phyloP scores from a whole-genome alignment of 2,888 invertebrate species.

The Orchesella flavescens region DNA sequence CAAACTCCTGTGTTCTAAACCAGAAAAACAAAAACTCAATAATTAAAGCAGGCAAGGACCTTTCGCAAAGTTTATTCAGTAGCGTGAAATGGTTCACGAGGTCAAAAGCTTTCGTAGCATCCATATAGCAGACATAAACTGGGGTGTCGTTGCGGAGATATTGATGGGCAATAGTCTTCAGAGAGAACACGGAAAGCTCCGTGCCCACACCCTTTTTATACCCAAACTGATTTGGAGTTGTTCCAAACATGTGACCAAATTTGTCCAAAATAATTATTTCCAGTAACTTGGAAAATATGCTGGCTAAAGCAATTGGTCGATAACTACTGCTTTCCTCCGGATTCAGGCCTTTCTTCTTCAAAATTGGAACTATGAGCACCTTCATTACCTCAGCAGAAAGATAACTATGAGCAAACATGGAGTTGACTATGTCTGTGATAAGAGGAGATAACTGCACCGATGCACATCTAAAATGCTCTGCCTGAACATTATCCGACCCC shows the following conservation, averaged over 20 bases:
- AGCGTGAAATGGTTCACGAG: conserved; percentile 27
- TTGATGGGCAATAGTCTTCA: conserved; percentile 13
- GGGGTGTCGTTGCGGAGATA: conserved; percentile 24
- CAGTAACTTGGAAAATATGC: background rate
- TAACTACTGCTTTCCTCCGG: background rate
- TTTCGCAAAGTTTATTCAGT: conserved; percentile 3
- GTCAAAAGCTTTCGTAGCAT: conserved; percentile 32
- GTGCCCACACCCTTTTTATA: conserved; percentile 21
- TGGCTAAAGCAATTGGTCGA: conserved; percentile 16
- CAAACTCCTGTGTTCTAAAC: conserved; percentile 23
- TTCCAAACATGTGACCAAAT: background rate
- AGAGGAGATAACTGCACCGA: background rate
- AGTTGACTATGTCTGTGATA: background rate
- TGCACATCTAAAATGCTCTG: conserved; percentile 1
- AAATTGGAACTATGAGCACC: conserved; percentile 10
- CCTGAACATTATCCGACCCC: conserved; percentile 1
- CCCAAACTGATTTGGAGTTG: conserved; percentile 10
- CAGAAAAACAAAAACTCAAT: conserved; percentile 2
- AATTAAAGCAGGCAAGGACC: background rate
- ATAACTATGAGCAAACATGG: background rate
- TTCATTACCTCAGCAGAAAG: conserved; percentile 4
- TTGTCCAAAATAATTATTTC: background rate
- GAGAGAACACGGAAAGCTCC: background rate
- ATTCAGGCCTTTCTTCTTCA: conserved; percentile 12
- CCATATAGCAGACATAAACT: conserved; percentile 31